Evolutionary conservation across 2,113 vertebrate genomes (phyloP), one percentile per base, ranked within the genome.

Genomic region (Hystrix brachyura): DNA sequence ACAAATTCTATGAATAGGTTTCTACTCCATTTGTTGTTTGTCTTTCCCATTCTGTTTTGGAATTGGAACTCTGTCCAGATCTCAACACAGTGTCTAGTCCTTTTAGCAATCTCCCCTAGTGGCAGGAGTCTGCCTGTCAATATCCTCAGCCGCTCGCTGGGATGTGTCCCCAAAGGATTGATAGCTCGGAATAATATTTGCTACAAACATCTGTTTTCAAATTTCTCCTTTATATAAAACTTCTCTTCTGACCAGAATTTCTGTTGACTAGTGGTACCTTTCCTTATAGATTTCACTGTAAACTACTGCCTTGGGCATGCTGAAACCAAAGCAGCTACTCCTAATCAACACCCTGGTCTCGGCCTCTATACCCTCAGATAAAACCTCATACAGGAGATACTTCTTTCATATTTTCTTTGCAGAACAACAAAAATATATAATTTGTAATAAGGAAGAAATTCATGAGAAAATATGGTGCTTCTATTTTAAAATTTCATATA

Each of bases 401-500:
- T 91, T 79, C 46, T 85, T 82, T 83, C 88, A 13, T 18, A 53
- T 74, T 74, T 90, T 83, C 23, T 87, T 90, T 34, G 76, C 21
- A 71, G 27, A 91, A 80, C 43, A 95, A 14, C 74, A 92, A 55
- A 78, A 82, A 29, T 32, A 53, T 53, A 59, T 74, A 48, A 32
- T 86, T 53, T 59, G 2, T 3, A 92, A 94, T 71, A 74, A 83
- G 38, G 29, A 91, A 69, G 17, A 93, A 80, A 89, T 86, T 19
- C 29, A 38, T 79, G 34, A 79, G 76, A 83, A 72, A 93, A 93
- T 76, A 74, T 9, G 34, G 23, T 27, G 1, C 48, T 92, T 95
- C 32, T 94, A 4, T 93, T 92, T 96, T 96, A 67, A 83, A 91
- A n/a, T 89, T 62, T 69, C 34, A 82, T 53, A 7, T 96, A 64